A percentile compares a stretch with the other conserved stretches of the same genome.
phyloP scores from a whole-genome alignment of 2,888 invertebrate species.

The Rhopalosiphum nymphaeae region DNA sequence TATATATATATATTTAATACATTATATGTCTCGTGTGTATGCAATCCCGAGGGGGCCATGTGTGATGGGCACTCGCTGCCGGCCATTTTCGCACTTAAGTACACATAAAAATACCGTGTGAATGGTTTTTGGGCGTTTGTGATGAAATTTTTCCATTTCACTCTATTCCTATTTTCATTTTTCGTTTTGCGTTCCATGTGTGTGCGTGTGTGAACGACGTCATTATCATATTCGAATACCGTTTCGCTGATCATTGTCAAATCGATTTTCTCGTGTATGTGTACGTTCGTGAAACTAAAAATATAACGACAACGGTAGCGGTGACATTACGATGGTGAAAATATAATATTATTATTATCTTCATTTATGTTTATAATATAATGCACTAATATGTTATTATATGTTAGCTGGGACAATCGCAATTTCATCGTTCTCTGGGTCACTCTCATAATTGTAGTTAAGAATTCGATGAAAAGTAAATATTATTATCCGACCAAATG shows the following conservation, averaged over 20 bases:
- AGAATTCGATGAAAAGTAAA: not conserved
- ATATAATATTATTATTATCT: not conserved
- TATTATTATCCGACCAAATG: not conserved
- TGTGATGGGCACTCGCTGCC: not conserved
- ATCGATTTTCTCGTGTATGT: not conserved
- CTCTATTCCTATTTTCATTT: constrained; percentile 42
- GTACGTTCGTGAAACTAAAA: not conserved
- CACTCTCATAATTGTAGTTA: not conserved
- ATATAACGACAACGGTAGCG: not conserved
- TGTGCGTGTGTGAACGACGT: not conserved
- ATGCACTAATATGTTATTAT: not conserved
- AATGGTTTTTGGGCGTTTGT: constrained; percentile 18
- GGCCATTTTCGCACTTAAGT: constrained; percentile 47
- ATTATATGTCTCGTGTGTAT: not conserved
- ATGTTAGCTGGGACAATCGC: too few species aligned
- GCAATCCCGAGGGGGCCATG: not conserved
- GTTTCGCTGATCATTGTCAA: constrained; percentile 35
- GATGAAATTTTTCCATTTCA: constrained; percentile 36
- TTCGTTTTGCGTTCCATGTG: not conserved
- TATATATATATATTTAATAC: not conserved
- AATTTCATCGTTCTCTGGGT: not conserved
- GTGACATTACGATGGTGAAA: not conserved
- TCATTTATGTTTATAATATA: not conserved
- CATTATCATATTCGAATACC: constrained; percentile 17
- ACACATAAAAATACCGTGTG: constrained; percentile 43